Conservation (phyloP, 2,888 invertebrate genomes). For the Cyaniris semiargus region DNA sequence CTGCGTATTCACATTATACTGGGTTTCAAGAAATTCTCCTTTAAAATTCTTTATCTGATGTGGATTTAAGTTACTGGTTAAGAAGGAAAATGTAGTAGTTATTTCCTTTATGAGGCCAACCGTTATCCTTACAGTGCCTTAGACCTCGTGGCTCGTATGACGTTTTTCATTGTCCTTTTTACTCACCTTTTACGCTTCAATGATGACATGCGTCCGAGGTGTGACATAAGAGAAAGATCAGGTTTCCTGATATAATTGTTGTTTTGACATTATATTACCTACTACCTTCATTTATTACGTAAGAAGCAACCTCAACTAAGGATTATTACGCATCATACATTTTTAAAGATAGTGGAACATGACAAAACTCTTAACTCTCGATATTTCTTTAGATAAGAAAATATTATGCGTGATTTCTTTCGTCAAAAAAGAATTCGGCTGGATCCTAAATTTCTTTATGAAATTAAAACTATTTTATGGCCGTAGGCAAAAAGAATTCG, state of each 20-base stretch:
- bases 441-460: too few species aligned
- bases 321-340: too few species aligned
- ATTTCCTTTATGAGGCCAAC: background rate
- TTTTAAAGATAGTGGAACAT: too few species aligned
- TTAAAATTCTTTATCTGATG: background rate
- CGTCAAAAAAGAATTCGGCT: too few species aligned
- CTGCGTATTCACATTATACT: too few species aligned
- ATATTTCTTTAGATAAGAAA: too few species aligned
- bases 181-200: constrained; percentile 11
- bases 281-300: background rate
- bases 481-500: too few species aligned
- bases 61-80: background rate
- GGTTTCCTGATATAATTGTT: background rate
- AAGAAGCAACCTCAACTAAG: too few species aligned
- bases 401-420: too few species aligned
- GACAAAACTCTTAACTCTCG: too few species aligned
- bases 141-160: background rate
- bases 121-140: background rate
- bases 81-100: background rate
- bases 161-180: background rate
- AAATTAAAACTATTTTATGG: too few species aligned
- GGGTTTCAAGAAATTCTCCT: background rate
- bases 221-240: constrained; percentile 4
- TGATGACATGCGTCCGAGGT: background rate
- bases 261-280: background rate